Percentiles rank a stretch among this genome's conserved stretches.
phyloP scores from a whole-genome alignment of 2,888 invertebrate genomes.

The Athripsodes cinereus region DNA sequence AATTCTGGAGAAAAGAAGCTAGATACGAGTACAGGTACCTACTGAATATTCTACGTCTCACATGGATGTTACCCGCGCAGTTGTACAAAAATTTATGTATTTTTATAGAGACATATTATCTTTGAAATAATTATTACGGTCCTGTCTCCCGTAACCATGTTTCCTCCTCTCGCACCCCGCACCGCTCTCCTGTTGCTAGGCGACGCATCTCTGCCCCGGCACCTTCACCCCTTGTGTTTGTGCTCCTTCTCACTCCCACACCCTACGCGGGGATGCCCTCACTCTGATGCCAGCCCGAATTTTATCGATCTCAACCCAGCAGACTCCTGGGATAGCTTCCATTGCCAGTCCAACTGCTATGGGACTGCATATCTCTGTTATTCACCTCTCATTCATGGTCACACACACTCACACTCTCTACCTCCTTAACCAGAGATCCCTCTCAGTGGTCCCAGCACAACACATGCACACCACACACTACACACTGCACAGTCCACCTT shows the following conservation, averaged over 20 bases:
- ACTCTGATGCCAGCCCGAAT: slow-evolving; percentile 19
- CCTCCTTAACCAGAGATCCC: too few relatives aligned
- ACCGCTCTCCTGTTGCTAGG: slow-evolving; percentile 67
- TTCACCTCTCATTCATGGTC: background rate
- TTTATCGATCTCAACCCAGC: slow-evolving; percentile 24
- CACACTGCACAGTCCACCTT: too few relatives aligned
- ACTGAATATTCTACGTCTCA: too few relatives aligned
- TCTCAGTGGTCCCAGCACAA: too few relatives aligned
- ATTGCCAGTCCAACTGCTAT: slow-evolving; percentile 3
- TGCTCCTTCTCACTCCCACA: slow-evolving; percentile 31
- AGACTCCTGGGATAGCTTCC: slow-evolving; percentile 6
- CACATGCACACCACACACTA: too few relatives aligned
- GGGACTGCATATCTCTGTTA: background rate
- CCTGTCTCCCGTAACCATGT: slow-evolving; percentile 10
- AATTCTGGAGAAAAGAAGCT: too few relatives aligned
- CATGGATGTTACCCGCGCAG: too few relatives aligned
- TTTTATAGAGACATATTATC: too few relatives aligned
- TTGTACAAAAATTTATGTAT: too few relatives aligned
- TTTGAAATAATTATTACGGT: background rate
- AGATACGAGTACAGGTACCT: too few relatives aligned
- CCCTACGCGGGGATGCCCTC: slow-evolving; percentile 4
- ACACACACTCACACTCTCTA: too few relatives aligned
- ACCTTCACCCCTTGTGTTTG: slow-evolving; percentile 37
- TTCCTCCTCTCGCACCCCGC: slow-evolving; percentile 28
- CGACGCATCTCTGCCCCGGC: slow-evolving; percentile 76